phyloP scores from a whole-genome alignment of 2,113 vertebrate species.

The Calypte anna region DNA sequence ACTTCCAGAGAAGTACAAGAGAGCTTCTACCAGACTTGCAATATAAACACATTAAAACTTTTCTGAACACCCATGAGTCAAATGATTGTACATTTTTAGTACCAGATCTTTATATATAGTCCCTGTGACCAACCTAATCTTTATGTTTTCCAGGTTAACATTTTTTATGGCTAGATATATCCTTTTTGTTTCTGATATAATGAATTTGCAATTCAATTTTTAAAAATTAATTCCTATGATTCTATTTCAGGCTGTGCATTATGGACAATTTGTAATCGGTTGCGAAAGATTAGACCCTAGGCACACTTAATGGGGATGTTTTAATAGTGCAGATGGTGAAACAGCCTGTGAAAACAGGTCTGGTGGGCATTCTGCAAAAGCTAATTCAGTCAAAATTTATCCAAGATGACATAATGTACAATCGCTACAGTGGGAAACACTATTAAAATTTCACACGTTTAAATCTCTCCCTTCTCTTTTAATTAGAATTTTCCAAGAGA shows the following conservation, averaged over 20 bases:
- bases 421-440: conserved; percentile 8
- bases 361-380: conserved; percentile 69
- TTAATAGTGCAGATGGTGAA: conserved; percentile 76
- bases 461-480: conserved; percentile 38
- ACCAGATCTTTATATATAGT: not conserved
- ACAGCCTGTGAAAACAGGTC: conserved; percentile 68
- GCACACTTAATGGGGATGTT: conserved; percentile 57
- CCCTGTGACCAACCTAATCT: not conserved
- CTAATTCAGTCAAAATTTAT: conserved; percentile 62
- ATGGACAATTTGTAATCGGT: conserved; percentile 64
- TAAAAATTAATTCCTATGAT: conserved; percentile 48
- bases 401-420: conserved; percentile 55
- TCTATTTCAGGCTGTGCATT: conserved; percentile 54
- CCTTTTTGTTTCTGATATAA: conserved; percentile 14
- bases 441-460: conserved; percentile 57
- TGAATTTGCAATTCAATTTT: not conserved
- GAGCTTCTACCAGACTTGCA: not conserved
- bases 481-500: conserved; percentile 47
- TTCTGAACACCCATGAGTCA: not conserved
- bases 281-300: conserved; percentile 63
- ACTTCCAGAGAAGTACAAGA: not conserved
- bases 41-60: not conserved
- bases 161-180: not conserved
- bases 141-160: not conserved
- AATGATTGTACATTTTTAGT: not conserved